Evolutionary conservation across 1,140 invertebrate genomes (phyloP).

Genomic region (Trissolcus basalis): DNA sequence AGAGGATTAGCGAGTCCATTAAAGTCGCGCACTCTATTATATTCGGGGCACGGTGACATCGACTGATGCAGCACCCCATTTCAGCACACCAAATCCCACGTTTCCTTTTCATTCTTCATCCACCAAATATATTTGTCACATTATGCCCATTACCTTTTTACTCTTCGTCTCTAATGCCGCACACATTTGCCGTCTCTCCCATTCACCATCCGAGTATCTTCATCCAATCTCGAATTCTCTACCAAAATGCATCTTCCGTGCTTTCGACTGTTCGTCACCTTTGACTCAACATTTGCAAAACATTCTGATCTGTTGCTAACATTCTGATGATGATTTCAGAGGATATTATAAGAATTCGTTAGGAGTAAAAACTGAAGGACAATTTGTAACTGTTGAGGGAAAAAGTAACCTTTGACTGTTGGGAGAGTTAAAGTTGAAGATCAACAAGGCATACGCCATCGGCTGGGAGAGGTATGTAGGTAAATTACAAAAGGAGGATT

Average conservation of each 20-base stretch:
- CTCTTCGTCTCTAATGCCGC: not conserved
- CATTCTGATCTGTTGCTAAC: no score
- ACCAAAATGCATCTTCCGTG: no score
- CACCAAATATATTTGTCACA: conserved; percentile 46
- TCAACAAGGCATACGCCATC: conserved; percentile 66
- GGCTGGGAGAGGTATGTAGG: conserved; percentile 70
- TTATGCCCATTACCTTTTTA: conserved; percentile 19
- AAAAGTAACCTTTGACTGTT: conserved; percentile 32
- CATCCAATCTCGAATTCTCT: not conserved
- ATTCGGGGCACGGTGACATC: conserved; percentile 72
- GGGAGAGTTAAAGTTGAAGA: conserved; percentile 49
- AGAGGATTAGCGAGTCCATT: conserved; percentile 78
- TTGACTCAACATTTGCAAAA: no score
- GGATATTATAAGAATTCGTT: no score
- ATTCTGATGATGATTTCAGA: no score
- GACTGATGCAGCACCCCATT: conserved; percentile 63
- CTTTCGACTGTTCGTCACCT: no score
- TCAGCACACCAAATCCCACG: conserved; percentile 39
- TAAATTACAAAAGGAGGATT: conserved; percentile 78
- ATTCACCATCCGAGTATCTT: not conserved
- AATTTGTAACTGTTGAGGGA: conserved; percentile 19
- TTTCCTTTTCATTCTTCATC: conserved; percentile 45
- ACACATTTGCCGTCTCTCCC: conserved; percentile 1
- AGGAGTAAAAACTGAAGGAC: no score
- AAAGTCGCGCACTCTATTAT: conserved; percentile 78